phyloP scores from a whole-genome alignment of 2,797 vertebrate genomes.

The Mycteria americana region DNA sequence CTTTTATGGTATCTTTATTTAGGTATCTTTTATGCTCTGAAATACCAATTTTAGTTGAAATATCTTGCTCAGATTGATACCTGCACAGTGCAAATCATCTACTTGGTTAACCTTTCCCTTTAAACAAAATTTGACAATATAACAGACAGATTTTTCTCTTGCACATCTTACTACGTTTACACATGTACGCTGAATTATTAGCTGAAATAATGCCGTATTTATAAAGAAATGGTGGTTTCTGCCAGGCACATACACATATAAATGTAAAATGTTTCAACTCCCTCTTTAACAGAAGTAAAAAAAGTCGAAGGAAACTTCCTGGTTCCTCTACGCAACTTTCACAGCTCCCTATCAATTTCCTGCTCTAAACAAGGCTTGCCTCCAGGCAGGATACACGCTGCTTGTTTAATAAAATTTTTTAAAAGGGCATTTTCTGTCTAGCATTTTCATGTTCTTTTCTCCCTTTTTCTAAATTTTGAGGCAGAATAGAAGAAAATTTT shows the following conservation, averaged over 20 bases:
- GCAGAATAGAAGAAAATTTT: background rate
- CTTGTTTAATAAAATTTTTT: background rate
- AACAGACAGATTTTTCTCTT: background rate
- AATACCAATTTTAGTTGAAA: background rate
- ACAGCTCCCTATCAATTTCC: background rate
- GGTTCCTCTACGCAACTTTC: background rate
- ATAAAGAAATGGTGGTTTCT: background rate
- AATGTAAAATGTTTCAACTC: background rate
- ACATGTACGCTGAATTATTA: background rate
- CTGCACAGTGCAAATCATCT: background rate
- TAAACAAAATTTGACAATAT: background rate
- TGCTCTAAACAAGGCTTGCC: background rate
- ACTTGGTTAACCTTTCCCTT: background rate
- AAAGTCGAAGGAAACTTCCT: background rate
- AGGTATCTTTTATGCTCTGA: background rate
- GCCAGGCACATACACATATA: background rate
- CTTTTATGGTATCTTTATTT: no score
- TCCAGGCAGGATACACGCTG: background rate
- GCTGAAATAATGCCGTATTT: background rate
- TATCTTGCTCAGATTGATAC: background rate
- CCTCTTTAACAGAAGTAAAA: background rate
- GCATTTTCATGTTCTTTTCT: background rate
- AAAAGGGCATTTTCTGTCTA: background rate
- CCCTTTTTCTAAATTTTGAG: background rate
- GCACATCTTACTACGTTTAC: background rate